phyloP scores from a whole-genome alignment of 2,113 vertebrate genomes.

The Centropristis striata region DNA sequence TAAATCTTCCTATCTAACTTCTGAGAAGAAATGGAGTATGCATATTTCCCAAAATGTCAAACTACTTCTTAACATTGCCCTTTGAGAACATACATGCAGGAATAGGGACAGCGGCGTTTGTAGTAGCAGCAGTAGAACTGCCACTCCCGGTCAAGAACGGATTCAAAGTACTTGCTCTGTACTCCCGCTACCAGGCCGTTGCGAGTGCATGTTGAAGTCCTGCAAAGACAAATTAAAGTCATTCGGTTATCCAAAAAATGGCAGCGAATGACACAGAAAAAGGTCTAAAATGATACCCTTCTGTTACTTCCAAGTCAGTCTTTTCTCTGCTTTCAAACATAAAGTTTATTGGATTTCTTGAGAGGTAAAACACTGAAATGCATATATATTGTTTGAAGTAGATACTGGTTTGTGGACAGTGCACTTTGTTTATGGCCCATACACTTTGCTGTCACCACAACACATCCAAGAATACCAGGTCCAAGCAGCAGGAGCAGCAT shows the following conservation, averaged over 20 bases:
- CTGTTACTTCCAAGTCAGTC: background rate
- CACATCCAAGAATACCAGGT: constrained; percentile 51
- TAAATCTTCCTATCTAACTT: background rate
- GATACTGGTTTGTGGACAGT: constrained; percentile 62
- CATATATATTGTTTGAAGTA: constrained; percentile 28
- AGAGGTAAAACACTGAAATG: background rate
- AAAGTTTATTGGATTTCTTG: background rate
- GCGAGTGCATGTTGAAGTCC: constrained; percentile 94
- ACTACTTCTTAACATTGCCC: no score
- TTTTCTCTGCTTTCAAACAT: background rate
- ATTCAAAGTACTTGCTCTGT: constrained; percentile 95
- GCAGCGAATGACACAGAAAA: background rate
- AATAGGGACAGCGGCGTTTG: constrained; percentile 91
- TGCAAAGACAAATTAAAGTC: constrained; percentile 71
- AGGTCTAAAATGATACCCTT: background rate
- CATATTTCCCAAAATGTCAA: background rate
- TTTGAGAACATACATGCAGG: constrained; percentile 91
- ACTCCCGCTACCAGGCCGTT: constrained; percentile 96
- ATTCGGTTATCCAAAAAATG: background rate
- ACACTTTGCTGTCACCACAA: constrained; percentile 74
- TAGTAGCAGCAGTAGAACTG: constrained; percentile 98
- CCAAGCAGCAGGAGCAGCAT: constrained; percentile 44
- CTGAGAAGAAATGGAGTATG: background rate
- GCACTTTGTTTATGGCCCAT: constrained; percentile 62
- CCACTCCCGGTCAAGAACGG: constrained; percentile 96